These are phyloP conservation scores for Hydractinia echinata DNA, from an alignment of 30 jellyfish, hydroid and myxozoan species.

Conservation along the genomic window DNA sequence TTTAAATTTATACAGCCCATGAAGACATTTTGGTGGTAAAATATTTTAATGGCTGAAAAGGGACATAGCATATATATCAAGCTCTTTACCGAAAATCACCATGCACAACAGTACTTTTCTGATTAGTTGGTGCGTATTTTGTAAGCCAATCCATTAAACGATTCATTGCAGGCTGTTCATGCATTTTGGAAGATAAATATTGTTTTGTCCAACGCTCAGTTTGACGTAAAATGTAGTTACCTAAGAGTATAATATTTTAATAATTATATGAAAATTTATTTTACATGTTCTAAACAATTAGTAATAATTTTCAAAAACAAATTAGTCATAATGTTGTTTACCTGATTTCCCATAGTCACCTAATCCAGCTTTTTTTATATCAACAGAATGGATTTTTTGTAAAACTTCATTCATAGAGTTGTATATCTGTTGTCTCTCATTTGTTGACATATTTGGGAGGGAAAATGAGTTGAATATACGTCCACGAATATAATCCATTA, in stretches of 20 bases:
- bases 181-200: constrained; percentile 68
- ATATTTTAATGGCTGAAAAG: too few species aligned
- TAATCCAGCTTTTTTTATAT: constrained; percentile 70
- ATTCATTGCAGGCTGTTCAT: constrained; percentile 55
- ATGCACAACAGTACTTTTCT: constrained; percentile 63
- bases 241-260: constrained; percentile 19
- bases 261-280: too few species aligned
- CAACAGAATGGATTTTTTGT: constrained; percentile 73
- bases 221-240: constrained; percentile 68
- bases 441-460: constrained; percentile 48
- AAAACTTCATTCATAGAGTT: constrained; percentile 56
- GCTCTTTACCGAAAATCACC: constrained; percentile 80
- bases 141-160: constrained; percentile 82
- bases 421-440: constrained; percentile 58
- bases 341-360: constrained; percentile 82
- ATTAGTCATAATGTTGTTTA: neutral
- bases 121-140: constrained; percentile 51
- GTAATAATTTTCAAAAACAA: neutral
- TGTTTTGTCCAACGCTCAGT: constrained; percentile 78
- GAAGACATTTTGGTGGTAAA: too few species aligned
- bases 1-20: too few species aligned
- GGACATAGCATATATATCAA: too few species aligned
- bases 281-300: too few species aligned
- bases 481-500: constrained; percentile 87
- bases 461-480: constrained; percentile 51